phyloP scores from a whole-genome alignment of 2,888 invertebrate species.

The Pachycephus smyrnensis region DNA sequence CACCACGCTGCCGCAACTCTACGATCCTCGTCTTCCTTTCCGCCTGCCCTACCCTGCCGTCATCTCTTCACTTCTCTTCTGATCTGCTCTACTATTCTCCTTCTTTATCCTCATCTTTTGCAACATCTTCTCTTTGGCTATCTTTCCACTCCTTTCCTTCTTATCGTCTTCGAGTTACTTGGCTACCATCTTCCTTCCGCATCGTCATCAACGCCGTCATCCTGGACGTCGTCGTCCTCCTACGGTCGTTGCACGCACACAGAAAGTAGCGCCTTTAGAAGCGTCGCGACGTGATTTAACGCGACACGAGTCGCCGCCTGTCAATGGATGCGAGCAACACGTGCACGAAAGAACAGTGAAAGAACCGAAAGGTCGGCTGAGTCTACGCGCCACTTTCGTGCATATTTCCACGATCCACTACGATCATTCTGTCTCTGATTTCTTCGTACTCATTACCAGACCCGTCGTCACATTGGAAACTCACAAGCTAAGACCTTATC shows the following conservation, averaged over 20 bases:
- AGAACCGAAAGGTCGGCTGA: not conserved
- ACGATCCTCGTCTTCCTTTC: not conserved
- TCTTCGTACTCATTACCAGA: not conserved
- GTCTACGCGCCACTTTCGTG: not conserved
- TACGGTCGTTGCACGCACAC: not conserved
- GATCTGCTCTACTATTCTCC: not conserved
- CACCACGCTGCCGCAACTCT: not conserved
- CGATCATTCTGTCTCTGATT: not conserved
- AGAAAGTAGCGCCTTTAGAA: not conserved
- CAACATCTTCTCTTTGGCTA: not conserved
- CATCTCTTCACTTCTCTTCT: not conserved
- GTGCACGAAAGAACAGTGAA: not conserved
- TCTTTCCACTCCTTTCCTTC: not conserved
- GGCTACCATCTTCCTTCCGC: not conserved
- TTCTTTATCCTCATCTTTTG: not conserved
- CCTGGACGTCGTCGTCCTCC: not conserved
- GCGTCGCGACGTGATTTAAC: not conserved
- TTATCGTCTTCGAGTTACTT: not conserved
- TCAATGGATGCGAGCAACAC: not conserved
- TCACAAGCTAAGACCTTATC: not conserved
- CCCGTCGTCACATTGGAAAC: not conserved
- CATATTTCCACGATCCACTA: not conserved
- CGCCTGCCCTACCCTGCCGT: not conserved
- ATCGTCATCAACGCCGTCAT: not conserved
- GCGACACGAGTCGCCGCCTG: not conserved